These are phyloP conservation scores for Bombyx huttoni DNA, from an alignment of 2,888 invertebrate genomes.

Conservation along the genomic window DNA sequence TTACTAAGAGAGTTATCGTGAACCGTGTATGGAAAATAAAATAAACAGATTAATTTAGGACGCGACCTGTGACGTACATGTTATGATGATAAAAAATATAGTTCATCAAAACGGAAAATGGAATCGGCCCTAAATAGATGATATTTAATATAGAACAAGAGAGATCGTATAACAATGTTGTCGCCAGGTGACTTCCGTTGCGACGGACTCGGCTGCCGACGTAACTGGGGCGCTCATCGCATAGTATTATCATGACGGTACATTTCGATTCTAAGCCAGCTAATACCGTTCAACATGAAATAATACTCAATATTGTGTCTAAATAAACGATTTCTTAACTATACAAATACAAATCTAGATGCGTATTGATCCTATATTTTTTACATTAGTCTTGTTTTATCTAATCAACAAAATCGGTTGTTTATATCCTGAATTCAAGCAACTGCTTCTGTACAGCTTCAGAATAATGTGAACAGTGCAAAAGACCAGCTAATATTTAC, in stretches of 20 bases:
- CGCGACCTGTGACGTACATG: background rate
- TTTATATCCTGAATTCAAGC: too few relatives aligned
- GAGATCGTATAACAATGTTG: conserved; percentile 59
- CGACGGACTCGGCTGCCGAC: conserved; percentile 39
- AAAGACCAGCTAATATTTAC: too few relatives aligned
- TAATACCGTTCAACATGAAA: background rate
- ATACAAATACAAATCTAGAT: background rate
- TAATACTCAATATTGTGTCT: background rate
- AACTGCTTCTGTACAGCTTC: too few relatives aligned
- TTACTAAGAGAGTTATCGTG: too few relatives aligned
- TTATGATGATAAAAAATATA: background rate
- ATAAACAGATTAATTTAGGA: conserved; percentile 18
- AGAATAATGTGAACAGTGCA: too few relatives aligned
- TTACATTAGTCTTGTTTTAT: too few relatives aligned
- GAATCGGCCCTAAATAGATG: too few relatives aligned
- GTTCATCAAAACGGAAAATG: conserved; percentile 3
- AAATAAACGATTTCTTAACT: too few relatives aligned
- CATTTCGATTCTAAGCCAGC: conserved; percentile 6
- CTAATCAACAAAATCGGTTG: too few relatives aligned
- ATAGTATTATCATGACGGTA: conserved; percentile 19
- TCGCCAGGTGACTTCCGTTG: conserved; percentile 64
- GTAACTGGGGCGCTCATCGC: conserved; percentile 53
- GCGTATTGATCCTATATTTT: background rate
- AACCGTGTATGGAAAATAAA: too few relatives aligned
- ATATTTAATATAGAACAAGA: conserved; percentile 22